phyloP scores from a whole-genome alignment of 2,888 invertebrate genomes.

The Seladonia tumulorum region DNA sequence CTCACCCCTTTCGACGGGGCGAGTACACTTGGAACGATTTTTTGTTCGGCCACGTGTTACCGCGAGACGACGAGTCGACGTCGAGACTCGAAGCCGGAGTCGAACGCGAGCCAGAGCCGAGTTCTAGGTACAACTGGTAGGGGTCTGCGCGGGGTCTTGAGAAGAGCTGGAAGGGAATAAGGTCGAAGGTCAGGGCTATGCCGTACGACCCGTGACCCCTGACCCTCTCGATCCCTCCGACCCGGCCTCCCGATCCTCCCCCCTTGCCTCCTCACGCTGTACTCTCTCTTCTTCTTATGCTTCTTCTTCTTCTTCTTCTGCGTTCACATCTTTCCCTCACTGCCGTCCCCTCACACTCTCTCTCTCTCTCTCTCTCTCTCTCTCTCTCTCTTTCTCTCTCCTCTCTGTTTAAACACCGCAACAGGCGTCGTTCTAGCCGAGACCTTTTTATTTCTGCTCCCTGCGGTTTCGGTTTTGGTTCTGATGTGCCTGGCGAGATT shows the following conservation, averaged over 20 bases:
- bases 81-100: slow-evolving; percentile 59
- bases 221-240: slow-evolving; percentile 81
- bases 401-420: slow-evolving; percentile 27
- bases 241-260: slow-evolving; percentile 71
- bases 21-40: neutral
- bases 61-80: slow-evolving; percentile 33
- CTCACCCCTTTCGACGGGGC: neutral
- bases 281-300: neutral
- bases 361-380: too few relatives aligned
- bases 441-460: neutral
- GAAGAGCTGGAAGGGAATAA: slow-evolving; percentile 69
- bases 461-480: neutral
- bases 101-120: slow-evolving; percentile 68
- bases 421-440: slow-evolving; percentile 21
- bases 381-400: neutral
- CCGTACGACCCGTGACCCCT: slow-evolving; percentile 81
- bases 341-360: neutral
- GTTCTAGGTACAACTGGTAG: slow-evolving; percentile 72
- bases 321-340: neutral
- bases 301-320: neutral
- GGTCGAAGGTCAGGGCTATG: slow-evolving; percentile 82
- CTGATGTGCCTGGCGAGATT: neutral
- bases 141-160: slow-evolving; percentile 68
- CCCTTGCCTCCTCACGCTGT: neutral
- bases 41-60: neutral